Base-by-base conservation (phyloP, 2,113 vertebrate species). In the Ictalurus punctatus region DNA sequence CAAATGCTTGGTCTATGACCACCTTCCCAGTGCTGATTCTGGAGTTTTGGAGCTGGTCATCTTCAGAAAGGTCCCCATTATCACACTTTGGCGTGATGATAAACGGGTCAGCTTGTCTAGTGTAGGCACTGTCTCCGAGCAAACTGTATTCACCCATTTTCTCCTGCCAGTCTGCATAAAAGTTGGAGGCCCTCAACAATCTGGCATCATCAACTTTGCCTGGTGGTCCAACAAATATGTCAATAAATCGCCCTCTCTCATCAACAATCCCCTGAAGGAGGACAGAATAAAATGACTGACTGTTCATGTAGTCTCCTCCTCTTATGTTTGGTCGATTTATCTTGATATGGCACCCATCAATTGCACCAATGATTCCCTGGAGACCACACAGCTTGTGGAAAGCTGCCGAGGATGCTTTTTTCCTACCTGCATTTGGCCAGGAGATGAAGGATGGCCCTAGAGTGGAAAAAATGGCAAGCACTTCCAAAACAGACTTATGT, bases 271-370 rank as follows among this genome's bases (percentile, higher is more conserved):
- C 81, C 58, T 83, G 81, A 83, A 83, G 81, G 34, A 61, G 81
- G 21, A 83, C 81, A 27, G 81, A 83, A 63, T 83, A 83, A 83
- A 40, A 83, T 44, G 81, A 83, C 2, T 63, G 81, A 27, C 23
- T 83, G 81, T 83, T 83, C 81, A 83, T 83, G 58, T 83, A 83
- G 81, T 83, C 81, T 40, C 81, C 81, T 12, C 81, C 81, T 83
- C 81, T 63, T 83, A 63, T 40, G 37, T 83, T 83, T 83, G 81
- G 81, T 83, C 81, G 81, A 44, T 83, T 83, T 40, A 83, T 83
- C 23, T 83, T 83, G 58, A 83, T 83, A 27, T 83, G 81, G 58
- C 81, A 83, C 21, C 81, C 81, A 83, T 83, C 81, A 21, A 83
- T 63, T 27, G 12, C 81, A 14, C 81, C 81, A 63, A 83, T 83